Evolutionary conservation across 2,797 vertebrate genomes (phyloP), one percentile per base, ranked within the genome.

Genomic region (Sebastes taczanowskii): DNA sequence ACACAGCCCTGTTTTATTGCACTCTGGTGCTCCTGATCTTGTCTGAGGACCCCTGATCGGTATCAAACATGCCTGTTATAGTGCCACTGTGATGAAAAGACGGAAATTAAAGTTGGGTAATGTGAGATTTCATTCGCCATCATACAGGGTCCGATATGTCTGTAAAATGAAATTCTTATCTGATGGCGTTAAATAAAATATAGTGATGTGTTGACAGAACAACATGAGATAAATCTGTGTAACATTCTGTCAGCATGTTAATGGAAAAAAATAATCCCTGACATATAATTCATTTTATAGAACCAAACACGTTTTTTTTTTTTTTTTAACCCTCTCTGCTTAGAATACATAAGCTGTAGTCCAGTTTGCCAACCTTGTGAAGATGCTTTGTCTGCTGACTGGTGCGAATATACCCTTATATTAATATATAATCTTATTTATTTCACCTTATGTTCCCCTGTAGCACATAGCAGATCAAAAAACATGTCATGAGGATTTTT

Each of bases 31-130:
- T 83, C 72, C 42, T 38, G 74, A 55, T 69, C 38, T 58, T 68
- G 42, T 83, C 73, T 34, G 29, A 32, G 67, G 74, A 3, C 4
- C 38, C 22, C 13, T 1, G 59, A 80, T 85, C 5, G 1, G 70
- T 85, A 87, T 83, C 78, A 32, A 42, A 71, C 62, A 32, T 22
- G 42, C 9, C 14, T 66, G 10, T 27, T 80, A 18, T 25, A 56
- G 14, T 7, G 49, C 3, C 30, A 27, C 22, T 35, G 23, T 58
- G 32, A n/a, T 9, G 23, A 29, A n/a, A 75, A 63, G 58, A 69
- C 11, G 58, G 82, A 90, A 87, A 87, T 86, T 81, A 84, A 72
- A 85, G 55, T 59, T 5, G 1, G 60, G 56, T 67, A 60, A 56
- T 49, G 63, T 72, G 18, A 80, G 70, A 79, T 82, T 83, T 61